Base-by-base conservation (phyloP, 2,797 vertebrate species). In the Carapus acus region DNA sequence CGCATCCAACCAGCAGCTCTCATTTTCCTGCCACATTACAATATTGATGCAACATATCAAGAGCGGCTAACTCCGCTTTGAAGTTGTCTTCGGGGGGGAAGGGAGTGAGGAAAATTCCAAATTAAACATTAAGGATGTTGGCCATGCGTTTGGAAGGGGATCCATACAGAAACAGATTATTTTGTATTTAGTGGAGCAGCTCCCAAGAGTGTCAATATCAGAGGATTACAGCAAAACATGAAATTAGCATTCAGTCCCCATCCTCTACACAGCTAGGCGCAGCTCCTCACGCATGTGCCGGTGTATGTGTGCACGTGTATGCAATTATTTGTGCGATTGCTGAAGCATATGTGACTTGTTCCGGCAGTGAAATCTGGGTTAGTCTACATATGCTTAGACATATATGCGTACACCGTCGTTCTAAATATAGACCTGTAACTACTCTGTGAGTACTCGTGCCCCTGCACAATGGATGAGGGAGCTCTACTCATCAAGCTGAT, bases 201-300 rank as follows among this genome's bases (percentile, higher is more conserved):
- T 90, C 88, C 86, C 88, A 87, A 80, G 86, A 89, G 88, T 87
- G 86, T 87, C 85, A 85, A 87, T 89, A 90, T 89, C 88, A 88
- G 86, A 89, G 85, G 86, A 90, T 88, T 88, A 89, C 80, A 86
- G 85, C 83, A 88, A 88, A 90, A 89, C 87, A 88, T 71, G 74
- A 86, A 88, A 88, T 89, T 89, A 89, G 85, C 84, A 89, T 89
- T 87, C 86, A 89, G 85, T 85, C 86, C 85, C 82, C 83, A 85
- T 86, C 82, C 79, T 83, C 84, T 83, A 71, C 83, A 86, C 77
- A 75, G 75, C 79, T 69, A 83, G 73, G 73, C 79, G 69, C 71
- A 79, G 68, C 80, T 76, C 80, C 75, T 75, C 79, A 67, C 76
- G 81, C 55, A 44, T 67, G 71, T 72, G 71, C 62, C 23, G 44